Percentiles rank a stretch among this genome's conserved stretches.
These are phyloP conservation scores for Oxyscelio sp. DNA, from an alignment of 2,888 invertebrate species.

Conservation along the genomic window DNA sequence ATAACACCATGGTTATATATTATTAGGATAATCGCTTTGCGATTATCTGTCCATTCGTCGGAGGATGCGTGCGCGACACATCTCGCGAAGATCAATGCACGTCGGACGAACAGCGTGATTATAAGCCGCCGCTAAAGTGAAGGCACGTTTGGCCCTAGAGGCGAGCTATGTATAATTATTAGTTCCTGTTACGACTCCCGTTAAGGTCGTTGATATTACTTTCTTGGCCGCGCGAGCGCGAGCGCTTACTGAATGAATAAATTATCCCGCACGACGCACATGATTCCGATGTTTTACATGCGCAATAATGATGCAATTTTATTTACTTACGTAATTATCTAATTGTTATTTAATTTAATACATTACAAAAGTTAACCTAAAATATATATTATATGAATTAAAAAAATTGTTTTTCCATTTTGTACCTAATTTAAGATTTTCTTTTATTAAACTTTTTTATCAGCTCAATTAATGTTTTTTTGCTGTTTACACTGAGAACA, in stretches of 20 bases:
- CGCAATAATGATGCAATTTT: slow-evolving; percentile 67
- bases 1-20: neutral
- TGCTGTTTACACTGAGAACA: too few species aligned
- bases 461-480: too few species aligned
- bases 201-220: slow-evolving; percentile 73
- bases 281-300: slow-evolving; percentile 64
- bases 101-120: slow-evolving; percentile 23
- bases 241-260: slow-evolving; percentile 67
- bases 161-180: slow-evolving; percentile 60
- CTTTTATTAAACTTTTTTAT: too few species aligned
- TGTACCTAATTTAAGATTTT: too few species aligned
- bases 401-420: too few species aligned
- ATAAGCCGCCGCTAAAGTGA: slow-evolving; percentile 34
- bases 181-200: slow-evolving; percentile 73
- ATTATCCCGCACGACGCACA: slow-evolving; percentile 56
- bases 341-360: too few species aligned
- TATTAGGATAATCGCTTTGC: neutral
- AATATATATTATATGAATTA: too few species aligned
- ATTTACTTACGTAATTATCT: slow-evolving; percentile 57
- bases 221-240: slow-evolving; percentile 37
- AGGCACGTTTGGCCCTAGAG: slow-evolving; percentile 44
- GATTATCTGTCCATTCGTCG: slow-evolving; percentile 10
- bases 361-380: slow-evolving; percentile 62
- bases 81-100: neutral
- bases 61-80: slow-evolving; percentile 4